Evolutionary conservation across 35 echinoderm and acorn worm genomes (phyloP), one percentile per base, ranked within the genome.

Genomic region (Amphiura filiformis): DNA sequence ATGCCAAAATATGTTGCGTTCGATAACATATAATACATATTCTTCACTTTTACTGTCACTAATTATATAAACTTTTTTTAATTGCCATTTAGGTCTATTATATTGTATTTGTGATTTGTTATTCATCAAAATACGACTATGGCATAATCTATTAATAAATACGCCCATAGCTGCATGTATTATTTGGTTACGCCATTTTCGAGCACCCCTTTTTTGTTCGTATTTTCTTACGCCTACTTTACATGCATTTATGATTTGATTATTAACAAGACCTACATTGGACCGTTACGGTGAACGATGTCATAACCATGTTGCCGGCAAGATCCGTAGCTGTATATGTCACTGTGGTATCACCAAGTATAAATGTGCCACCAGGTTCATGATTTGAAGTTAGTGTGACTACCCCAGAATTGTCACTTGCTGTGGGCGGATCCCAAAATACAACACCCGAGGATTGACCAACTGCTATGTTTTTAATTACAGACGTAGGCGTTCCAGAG

Each of bases 271-370:
- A n/a, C n/a, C n/a, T n/a, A n/a, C n/a, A n/a, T n/a, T n/a, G n/a
- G n/a, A n/a, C n/a, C n/a, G n/a, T n/a, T n/a, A n/a, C n/a, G n/a
- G n/a, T n/a, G n/a, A n/a, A n/a, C n/a, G n/a, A n/a, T n/a, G n/a
- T n/a, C n/a, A n/a, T n/a, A n/a, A n/a, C n/a, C n/a, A n/a, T n/a
- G n/a, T n/a, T n/a, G n/a, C n/a, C n/a, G n/a, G n/a, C n/a, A n/a
- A n/a, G 1, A 64, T 84, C 82, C 33, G 9, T 33, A 35, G 82
- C 82, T 61, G 44, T 84, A 34, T 49, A 84, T 52, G 82, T 84
- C 39, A 84, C 82, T 44, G 3, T 35, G 30, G 82, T 84, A 2
- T 34, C 35, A n/a, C 82, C 82, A 33, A 84, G 28, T 28, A 34
- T 34, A 17, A 31, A 84, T 20, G 56, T 31, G 39, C 32, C 32